A percentile compares a stretch with the other conserved stretches of the same genome.
These are phyloP conservation scores for Triplophysa dalaica DNA, from an alignment of 2,113 vertebrate genomes.

Conservation along the genomic window DNA sequence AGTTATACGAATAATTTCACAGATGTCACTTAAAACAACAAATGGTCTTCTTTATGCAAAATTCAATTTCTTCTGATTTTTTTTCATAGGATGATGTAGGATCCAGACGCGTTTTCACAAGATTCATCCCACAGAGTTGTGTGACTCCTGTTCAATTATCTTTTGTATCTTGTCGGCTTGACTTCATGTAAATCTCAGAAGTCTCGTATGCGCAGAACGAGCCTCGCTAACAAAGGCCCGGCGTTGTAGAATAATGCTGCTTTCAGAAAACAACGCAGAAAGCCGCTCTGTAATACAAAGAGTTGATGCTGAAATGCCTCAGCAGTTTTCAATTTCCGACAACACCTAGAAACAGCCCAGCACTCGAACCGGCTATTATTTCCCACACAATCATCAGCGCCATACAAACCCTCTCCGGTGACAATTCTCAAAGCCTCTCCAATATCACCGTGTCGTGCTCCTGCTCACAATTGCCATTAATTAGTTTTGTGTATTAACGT, in stretches of 20 bases:
- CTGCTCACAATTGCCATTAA: conserved; percentile 51
- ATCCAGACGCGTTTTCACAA: background rate
- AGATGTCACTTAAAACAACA: background rate
- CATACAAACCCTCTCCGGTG: conserved; percentile 35
- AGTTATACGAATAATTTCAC: too few species aligned
- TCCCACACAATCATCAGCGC: conserved; percentile 35
- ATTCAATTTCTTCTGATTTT: background rate
- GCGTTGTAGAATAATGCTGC: conserved; percentile 13
- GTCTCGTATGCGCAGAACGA: background rate
- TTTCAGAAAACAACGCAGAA: conserved; percentile 29
- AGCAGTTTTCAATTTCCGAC: conserved; percentile 55
- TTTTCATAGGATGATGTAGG: background rate
- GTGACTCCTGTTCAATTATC: background rate
- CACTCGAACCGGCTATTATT: conserved; percentile 42
- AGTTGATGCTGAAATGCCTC: conserved; percentile 53
- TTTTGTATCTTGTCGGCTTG: background rate
- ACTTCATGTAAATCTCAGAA: background rate
- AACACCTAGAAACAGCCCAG: conserved; percentile 40
- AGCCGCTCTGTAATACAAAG: conserved; percentile 33
- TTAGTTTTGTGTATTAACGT: conserved; percentile 59
- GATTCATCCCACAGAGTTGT: background rate
- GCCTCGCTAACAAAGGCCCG: background rate
- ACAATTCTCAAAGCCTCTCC: conserved; percentile 37
- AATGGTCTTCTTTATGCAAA: background rate
- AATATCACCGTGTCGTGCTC: conserved; percentile 34